Evolutionary conservation across 2,113 vertebrate species (phyloP).

Genomic region (Hemibagrus wyckioides): DNA sequence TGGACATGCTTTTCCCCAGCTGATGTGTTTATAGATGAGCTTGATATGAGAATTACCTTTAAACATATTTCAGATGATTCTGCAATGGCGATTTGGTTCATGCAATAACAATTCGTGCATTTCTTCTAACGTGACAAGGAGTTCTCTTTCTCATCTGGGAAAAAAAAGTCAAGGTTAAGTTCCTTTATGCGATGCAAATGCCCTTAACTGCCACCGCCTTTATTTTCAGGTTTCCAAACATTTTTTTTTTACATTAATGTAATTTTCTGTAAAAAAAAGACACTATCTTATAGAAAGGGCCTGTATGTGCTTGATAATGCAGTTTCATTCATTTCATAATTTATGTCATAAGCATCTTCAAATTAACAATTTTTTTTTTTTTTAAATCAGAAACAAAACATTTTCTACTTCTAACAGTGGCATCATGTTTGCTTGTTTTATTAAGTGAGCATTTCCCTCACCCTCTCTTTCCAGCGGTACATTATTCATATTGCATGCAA

Average conservation of each 20-base stretch:
- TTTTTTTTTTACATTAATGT: conserved; percentile 11
- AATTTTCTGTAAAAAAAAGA: conserved; percentile 41
- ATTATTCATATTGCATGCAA: conserved; percentile 50
- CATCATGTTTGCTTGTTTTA: conserved; percentile 27
- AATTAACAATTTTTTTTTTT: conserved; percentile 4
- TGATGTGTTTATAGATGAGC: conserved; percentile 37
- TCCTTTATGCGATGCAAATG: conserved; percentile 36
- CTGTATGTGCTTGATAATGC: conserved; percentile 42
- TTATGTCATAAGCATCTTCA: conserved; percentile 13
- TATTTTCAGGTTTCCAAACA: conserved; percentile 9
- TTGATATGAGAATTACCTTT: conserved; percentile 42
- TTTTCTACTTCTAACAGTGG: not conserved
- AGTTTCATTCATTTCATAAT: conserved; percentile 9
- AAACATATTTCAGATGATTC: conserved; percentile 21
- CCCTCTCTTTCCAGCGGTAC: conserved; percentile 20
- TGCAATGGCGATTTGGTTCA: conserved; percentile 32
- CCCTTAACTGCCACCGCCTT: conserved; percentile 26
- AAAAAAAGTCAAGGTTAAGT: conserved; percentile 41
- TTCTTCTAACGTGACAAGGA: conserved; percentile 18
- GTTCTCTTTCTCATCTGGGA: not conserved
- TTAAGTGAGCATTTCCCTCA: conserved; percentile 22
- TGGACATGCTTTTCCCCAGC: conserved; percentile 32
- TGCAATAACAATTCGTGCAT: conserved; percentile 47
- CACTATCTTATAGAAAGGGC: conserved; percentile 38
- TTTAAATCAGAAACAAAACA: not conserved